These are phyloP conservation scores for Cheilosia grossa DNA, from an alignment of 2,888 invertebrate genomes.

Conservation along the genomic window DNA sequence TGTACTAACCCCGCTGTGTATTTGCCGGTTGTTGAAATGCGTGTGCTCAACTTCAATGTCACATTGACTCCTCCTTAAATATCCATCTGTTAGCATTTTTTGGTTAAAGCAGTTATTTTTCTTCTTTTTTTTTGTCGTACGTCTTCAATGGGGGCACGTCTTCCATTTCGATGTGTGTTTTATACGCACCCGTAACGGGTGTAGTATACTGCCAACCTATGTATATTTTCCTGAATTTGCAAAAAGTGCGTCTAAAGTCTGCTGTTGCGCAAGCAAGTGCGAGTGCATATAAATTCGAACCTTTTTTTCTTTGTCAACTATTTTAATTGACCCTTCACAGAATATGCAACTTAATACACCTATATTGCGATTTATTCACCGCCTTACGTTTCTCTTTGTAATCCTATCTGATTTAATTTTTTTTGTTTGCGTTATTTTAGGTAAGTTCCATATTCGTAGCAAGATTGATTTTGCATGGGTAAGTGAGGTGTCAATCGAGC, in stretches of 20 bases:
- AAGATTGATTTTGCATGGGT: not conserved
- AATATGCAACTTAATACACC: not conserved
- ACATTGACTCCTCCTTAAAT: not conserved
- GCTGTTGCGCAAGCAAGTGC: conserved; percentile 3
- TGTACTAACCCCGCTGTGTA: too few relatives aligned
- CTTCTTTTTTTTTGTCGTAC: conserved; percentile 23
- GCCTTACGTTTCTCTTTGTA: not conserved
- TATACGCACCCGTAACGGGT: conserved; percentile 23
- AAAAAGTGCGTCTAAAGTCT: not conserved
- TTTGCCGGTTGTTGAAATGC: too few relatives aligned
- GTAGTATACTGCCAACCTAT: not conserved
- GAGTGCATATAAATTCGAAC: not conserved
- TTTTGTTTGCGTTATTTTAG: conserved; percentile 18
- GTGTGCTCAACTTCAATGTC: too few relatives aligned
- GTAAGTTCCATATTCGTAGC: conserved; percentile 19
- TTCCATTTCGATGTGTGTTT: conserved; percentile 25
- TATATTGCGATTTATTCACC: not conserved
- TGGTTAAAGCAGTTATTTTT: not conserved
- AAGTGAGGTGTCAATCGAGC: not conserved
- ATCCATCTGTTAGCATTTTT: not conserved
- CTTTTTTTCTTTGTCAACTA: not conserved
- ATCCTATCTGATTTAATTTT: conserved; percentile 3
- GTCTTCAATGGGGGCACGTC: conserved; percentile 1
- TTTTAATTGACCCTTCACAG: not conserved
- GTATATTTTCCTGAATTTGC: conserved; percentile 20